Percentiles rank a stretch among this genome's conserved stretches.
phyloP scores from a whole-genome alignment of 2,888 invertebrate genomes.

The Cataglyphis altisquamis region DNA sequence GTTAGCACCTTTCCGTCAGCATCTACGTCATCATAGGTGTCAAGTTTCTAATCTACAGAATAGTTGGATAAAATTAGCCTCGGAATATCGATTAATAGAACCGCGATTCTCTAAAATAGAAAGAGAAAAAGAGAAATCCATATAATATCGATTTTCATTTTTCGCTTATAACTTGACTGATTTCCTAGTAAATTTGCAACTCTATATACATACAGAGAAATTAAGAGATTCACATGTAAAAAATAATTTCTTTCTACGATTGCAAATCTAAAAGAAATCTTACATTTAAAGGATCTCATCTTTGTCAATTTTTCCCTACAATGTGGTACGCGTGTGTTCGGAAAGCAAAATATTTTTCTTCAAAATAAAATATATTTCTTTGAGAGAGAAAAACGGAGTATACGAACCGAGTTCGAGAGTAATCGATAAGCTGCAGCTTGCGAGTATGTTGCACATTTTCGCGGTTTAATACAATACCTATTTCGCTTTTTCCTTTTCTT shows the following conservation, averaged over 20 bases:
- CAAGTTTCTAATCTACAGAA: slow-evolving; percentile 38
- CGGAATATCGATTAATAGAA: slow-evolving; percentile 18
- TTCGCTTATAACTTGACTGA: not conserved
- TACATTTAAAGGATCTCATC: slow-evolving; percentile 13
- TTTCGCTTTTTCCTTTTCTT: slow-evolving; percentile 1
- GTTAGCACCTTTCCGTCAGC: slow-evolving; percentile 43
- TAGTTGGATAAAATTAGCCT: slow-evolving; percentile 23
- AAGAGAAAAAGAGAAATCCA: not conserved
- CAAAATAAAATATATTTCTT: slow-evolving; percentile 21
- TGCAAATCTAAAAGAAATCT: slow-evolving; percentile 6
- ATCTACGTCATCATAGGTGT: slow-evolving; percentile 31
- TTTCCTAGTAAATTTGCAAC: slow-evolving; percentile 19
- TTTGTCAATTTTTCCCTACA: not conserved
- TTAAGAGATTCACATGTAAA: not conserved
- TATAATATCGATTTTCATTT: slow-evolving; percentile 20
- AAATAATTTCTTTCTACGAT: not conserved
- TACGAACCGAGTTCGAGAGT: slow-evolving; percentile 16
- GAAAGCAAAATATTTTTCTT: slow-evolving; percentile 29
- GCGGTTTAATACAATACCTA: not conserved
- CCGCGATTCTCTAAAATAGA: not conserved
- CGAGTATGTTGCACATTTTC: slow-evolving; percentile 29
- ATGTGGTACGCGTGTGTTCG: not conserved
- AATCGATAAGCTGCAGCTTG: slow-evolving; percentile 41
- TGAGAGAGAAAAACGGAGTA: slow-evolving; percentile 13
- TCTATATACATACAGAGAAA: not conserved